Evolutionary conservation across 2,888 invertebrate species (phyloP), one percentile per base, ranked within the genome.

Genomic region (Osmoderma eremita): DNA sequence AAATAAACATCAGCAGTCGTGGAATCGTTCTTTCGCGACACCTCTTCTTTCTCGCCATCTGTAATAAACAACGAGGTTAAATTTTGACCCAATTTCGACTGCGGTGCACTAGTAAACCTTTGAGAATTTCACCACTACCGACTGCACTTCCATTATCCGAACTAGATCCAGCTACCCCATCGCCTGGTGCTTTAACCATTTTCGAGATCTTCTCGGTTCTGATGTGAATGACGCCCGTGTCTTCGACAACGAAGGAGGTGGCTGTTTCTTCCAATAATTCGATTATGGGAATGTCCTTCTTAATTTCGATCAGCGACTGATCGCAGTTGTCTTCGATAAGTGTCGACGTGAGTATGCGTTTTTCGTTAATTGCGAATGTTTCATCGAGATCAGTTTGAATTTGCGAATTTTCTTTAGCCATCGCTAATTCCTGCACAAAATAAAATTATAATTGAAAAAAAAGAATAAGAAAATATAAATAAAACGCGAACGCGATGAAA

Each of bases 1-100:
- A 68, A 49, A 15, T 56, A 61, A 30, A 51, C 48, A 41, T 69
- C 69, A 3, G 66, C 58, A 49, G 63, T 63, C 53, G 58, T 24
- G 3, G 58, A 30, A 24, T 69, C 65, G 18, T 17, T 56, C 53
- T 63, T 63, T 49, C 38, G 48, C 56, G 42, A 17, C 13, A 39
- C 39, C 10, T 49, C 41, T 42, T 41, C 53, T 51, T 53, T 51
- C 45, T 41, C 50, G 30, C 5, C 38, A 65, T 68, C 65, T 68
- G 67, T 13, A 67, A 67, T 48, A 65, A 65, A 56, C 22, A 65
- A 65, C 36, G n/a, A 10, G 6, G 17, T 53, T 53, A 53, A 53
- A 53, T 36, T 38, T 36, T 38, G 39, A 20, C 58, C 30, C 24
- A 61, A n/a, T 30, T 6, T n/a, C 42, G 38, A 24, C 8, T 53